Percentiles rank a stretch among this genome's conserved stretches.
Conservation (phyloP, 1,140 invertebrate genomes). For the Glossosoma conforme region DNA sequence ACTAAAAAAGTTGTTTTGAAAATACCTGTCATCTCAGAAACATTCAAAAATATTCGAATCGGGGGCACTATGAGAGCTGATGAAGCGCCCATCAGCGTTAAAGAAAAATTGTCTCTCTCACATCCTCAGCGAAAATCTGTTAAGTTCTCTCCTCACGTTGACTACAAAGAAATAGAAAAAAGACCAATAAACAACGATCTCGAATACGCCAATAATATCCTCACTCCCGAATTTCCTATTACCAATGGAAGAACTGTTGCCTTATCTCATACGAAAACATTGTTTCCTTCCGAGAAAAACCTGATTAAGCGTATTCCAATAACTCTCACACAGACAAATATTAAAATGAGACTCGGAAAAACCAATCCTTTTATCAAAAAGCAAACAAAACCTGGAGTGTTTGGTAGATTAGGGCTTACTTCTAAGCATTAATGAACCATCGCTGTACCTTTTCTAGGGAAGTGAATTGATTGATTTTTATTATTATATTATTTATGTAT, state of each 20-base stretch:
- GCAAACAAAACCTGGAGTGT: constrained; percentile 21
- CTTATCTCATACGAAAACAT: constrained; percentile 12
- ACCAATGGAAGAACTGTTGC: constrained; percentile 10
- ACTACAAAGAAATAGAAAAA: constrained; percentile 47
- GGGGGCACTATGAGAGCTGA: constrained; percentile 45
- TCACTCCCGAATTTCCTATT: background rate
- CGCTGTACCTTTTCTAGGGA: too few species aligned
- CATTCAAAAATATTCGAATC: constrained; percentile 37
- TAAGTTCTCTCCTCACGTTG: constrained; percentile 44
- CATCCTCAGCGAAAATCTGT: constrained; percentile 40
- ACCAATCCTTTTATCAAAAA: constrained; percentile 4
- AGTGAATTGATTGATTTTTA: too few species aligned
- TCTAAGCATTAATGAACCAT: constrained; percentile 4
- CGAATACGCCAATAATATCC: background rate
- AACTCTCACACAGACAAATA: constrained; percentile 13
- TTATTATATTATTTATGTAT: too few species aligned
- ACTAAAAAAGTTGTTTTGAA: constrained; percentile 39
- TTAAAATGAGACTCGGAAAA: constrained; percentile 26
- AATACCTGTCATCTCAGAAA: constrained; percentile 36
- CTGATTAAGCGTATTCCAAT: constrained; percentile 10
- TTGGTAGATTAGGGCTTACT: constrained; percentile 21
- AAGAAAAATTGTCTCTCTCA: constrained; percentile 39
- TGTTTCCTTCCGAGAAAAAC: constrained; percentile 5
- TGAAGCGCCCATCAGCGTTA: constrained; percentile 40
- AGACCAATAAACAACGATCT: background rate